Base-by-base conservation (phyloP, 2,113 vertebrate genomes). In the Cyrtonyx montezumae region DNA sequence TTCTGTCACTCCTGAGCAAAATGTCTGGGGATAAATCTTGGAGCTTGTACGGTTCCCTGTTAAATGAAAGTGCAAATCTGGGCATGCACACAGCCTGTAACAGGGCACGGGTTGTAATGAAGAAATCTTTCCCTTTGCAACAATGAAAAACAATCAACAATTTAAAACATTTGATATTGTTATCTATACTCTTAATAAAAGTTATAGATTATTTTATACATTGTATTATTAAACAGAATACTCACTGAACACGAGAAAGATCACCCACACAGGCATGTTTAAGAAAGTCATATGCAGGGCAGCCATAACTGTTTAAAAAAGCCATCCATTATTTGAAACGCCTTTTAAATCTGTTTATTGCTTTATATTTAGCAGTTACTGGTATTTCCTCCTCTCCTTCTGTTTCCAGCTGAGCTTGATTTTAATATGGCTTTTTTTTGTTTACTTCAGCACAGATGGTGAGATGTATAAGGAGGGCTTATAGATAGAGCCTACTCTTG, bases 321-420 rank as follows among this genome's bases (percentile, higher is more conserved):
- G 9, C 23, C 30, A 83, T 63, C 32, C n/a, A 67, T 94, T 89
- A 80, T 91, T 92, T 92, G 56, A 65, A 80, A 53, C 82, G 88
- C 69, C 51, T 91, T 94, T 86, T 76, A 80, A 83, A 94, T 76
- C 9, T 79, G 30, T 91, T 88, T 85, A 80, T 94, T 13, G 1
- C 48, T 88, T 91, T 88, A 73, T 78, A 73, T 78, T 94, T 94
- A 91, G 73, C 46, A 84, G 71, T 90, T 86, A 43, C 65, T 93
- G 53, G 43, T 95, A 62, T 87, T 90, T 81, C 77, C 87, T 94
- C 69, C 34, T 78, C 40, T 87, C 55, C 91, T 94, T 84, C 92
- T 94, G 61, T 80, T 93, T 93, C 90, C 90, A 95, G 76, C 83
- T 84, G 87, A 92, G 79, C 68, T 79, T 85, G 67, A 75, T 94